Evolutionary conservation across 2,888 invertebrate genomes (phyloP).

Genomic region (Agonopterix subpropinquella): DNA sequence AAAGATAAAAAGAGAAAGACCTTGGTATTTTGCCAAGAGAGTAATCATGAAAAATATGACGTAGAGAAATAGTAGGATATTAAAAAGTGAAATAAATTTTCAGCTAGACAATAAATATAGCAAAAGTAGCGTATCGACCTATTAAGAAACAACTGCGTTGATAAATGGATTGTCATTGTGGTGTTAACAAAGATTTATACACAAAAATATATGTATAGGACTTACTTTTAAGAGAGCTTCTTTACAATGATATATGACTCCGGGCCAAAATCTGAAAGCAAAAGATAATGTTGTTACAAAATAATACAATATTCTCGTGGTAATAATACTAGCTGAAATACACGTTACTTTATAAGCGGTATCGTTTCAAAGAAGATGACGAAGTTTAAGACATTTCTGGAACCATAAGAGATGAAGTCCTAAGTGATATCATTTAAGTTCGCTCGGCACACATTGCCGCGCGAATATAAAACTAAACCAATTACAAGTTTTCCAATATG

Average conservation of each 20-base stretch:
- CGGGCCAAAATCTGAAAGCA: constrained; percentile 66
- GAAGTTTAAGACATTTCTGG: not conserved
- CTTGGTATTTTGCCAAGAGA: constrained; percentile 65
- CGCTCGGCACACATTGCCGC: constrained; percentile 41
- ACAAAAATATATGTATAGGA: not conserved
- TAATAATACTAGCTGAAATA: not conserved
- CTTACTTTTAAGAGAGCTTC: constrained; percentile 63
- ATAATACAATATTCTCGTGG: not conserved
- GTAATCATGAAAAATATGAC: constrained; percentile 67
- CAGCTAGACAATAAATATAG: constrained; percentile 36
- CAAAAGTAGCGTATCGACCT: constrained; percentile 19
- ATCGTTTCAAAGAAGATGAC: not conserved
- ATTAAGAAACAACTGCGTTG: constrained; percentile 13
- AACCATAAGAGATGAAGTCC: constrained; percentile 26
- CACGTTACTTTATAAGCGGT: constrained; percentile 7
- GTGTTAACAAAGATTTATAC: constrained; percentile 3
- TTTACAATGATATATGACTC: constrained; percentile 67
- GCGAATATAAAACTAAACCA: constrained; percentile 68
- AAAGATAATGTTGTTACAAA: constrained; percentile 7
- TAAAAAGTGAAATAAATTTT: constrained; percentile 56
- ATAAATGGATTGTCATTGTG: constrained; percentile 19
- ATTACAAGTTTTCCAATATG: constrained; percentile 72
- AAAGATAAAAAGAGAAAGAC: constrained; percentile 61
- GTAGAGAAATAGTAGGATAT: constrained; percentile 50
- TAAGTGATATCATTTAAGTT: constrained; percentile 56